Base-by-base conservation (phyloP, 2,113 vertebrate genomes). In the Sinocyclocheilus anshuiensis region DNA sequence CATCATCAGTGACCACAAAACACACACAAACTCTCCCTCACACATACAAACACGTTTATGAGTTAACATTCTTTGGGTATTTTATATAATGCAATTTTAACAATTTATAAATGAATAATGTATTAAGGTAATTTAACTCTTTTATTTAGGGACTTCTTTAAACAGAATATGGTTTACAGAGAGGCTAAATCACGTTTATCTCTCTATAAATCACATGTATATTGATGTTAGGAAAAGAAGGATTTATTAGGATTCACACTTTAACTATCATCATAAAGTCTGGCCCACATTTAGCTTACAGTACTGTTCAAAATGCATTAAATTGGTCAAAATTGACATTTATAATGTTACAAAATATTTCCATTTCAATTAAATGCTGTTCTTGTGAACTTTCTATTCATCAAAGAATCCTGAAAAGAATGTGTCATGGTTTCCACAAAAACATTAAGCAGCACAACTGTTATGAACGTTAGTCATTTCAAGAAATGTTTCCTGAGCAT, bases 1-100 rank as follows among this genome's bases (percentile, higher is more conserved):
- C 92, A 16, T 69, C 89, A 88, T 1, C 57, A 76, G 90, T 94
- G 92, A 94, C 93, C 93, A 91, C 42, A 61, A 24, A 76, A 89
- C 87, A 83, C 86, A 13, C 33, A 22, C 67, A 71, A 16, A 71
- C 67, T 10, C 29, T 55, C 0, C 1, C 11, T 16, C 63, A 7
- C 29, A 8, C 26, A 18, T 4, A 69, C 29, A 36, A 1, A 22
- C 8, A 71, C 2, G 1, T 33, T 29, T 33, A 15, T 8, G 29
- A 18, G 6, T 33, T 9, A 18, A 9, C 15, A 69, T 69, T 69
- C 65, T 7, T 22, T 59, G 7, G 11, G 18, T 22, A 39, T 20
- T 26, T 65, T 65, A 5, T 65, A 5, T 13, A 65, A 65, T 26
- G 12, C 24, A 2, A 65, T 26, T 26, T 65, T 6, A 26, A 59